Evolutionary conservation across 2,888 invertebrate genomes (phyloP), one percentile per base, ranked within the genome.

Genomic region (Synanthedon myopaeformis): DNA sequence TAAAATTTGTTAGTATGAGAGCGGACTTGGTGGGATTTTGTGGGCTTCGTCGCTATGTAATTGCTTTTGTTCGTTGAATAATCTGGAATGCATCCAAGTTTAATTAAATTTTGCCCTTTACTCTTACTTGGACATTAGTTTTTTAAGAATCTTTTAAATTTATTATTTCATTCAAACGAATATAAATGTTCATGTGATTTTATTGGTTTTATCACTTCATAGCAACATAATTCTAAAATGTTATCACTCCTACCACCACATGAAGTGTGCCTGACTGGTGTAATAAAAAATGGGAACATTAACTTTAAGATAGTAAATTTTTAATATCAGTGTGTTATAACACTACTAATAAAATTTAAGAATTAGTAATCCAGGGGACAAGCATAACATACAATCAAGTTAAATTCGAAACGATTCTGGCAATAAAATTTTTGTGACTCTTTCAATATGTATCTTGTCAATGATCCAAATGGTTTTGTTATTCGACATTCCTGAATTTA

Each of bases 381-480:
- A 65, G 60, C 63, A 58, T 50, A 65, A 67, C 61, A 69, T 56
- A 66, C 67, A 66, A 76, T 77, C 28, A 35, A 10, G 35, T 35
- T 62, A 74, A 77, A 72, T 59, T 57, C 58, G 66, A 70, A 78
- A 79, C 77, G 79, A 76, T 75, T 76, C 69, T 66, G 65, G 76
- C 72, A 75, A 73, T 85, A 79, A 82, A 82, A 80, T 55, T n/a
- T 54, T 58, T 59, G 72, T 84, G 76, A 84, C 70, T 71, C 68
- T 74, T 73, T 64, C 80, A 80, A 80, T 82, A 76, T 78, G 85
- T 67, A 62, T 74, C 74, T 73, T 73, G 68, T 86, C 81, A 80
- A 66, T 66, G 66, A 69, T 63, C 70, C 66, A 72, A 76, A 73
- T 72, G 76, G 70, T 74, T 76, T 74, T 77, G 76, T 77, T 76